Evolutionary conservation across 2,113 vertebrate genomes (phyloP).

Genomic region (Arenaria interpres): DNA sequence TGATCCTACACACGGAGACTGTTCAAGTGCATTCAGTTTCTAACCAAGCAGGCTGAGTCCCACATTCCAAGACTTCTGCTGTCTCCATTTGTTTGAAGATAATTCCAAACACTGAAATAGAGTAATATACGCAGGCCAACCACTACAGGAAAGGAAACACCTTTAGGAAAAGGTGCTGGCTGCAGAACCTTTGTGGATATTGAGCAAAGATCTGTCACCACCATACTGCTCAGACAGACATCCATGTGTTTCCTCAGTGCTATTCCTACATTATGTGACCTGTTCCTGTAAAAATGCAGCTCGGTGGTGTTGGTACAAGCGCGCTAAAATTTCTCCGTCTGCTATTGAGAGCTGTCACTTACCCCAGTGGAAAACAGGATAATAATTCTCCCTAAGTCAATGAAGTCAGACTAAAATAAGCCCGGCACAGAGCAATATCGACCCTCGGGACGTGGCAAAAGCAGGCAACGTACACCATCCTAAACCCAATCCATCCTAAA

Average conservation of each 20-base stretch:
- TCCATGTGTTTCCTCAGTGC: neutral
- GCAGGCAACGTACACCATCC: fast-evolving
- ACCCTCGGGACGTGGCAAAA: neutral
- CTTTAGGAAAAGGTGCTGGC: neutral
- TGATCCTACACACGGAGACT: neutral
- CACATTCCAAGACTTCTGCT: neutral
- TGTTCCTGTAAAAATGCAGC: neutral
- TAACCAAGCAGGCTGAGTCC: neutral
- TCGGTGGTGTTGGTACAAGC: neutral
- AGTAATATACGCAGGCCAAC: neutral
- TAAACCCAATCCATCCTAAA: neutral
- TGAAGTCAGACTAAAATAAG: neutral
- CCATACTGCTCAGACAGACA: neutral
- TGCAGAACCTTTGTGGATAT: neutral
- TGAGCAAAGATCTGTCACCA: neutral
- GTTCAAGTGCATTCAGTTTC: neutral
- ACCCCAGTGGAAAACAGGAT: neutral
- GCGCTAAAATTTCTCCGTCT: neutral
- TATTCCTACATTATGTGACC: neutral
- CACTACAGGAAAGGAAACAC: neutral
- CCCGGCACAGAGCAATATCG: neutral
- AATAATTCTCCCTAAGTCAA: neutral
- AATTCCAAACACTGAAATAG: neutral
- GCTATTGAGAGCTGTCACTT: neutral
- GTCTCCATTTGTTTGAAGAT: neutral